These are phyloP conservation scores for Clinocottus analis DNA, from an alignment of 2,113 vertebrate species.

Conservation along the genomic window DNA sequence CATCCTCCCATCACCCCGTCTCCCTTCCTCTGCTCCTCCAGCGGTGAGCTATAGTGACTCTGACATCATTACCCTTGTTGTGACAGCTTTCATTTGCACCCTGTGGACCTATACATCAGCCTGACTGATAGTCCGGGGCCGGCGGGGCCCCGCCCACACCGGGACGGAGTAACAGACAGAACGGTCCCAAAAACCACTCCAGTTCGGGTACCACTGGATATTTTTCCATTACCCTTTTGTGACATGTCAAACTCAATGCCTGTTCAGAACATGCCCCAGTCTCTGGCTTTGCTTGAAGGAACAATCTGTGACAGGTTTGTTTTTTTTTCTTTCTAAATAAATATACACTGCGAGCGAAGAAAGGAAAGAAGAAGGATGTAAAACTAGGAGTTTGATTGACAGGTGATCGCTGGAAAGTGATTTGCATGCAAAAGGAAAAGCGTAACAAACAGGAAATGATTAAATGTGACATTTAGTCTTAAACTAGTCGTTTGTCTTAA, in stretches of 20 bases:
- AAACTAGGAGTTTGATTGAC: constrained; percentile 34
- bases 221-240: constrained; percentile 62
- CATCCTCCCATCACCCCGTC: constrained; percentile 46
- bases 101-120: constrained; percentile 79
- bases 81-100: constrained; percentile 83
- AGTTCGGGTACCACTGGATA: constrained; percentile 47
- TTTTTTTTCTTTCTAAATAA: constrained; percentile 27
- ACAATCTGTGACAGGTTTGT: constrained; percentile 24
- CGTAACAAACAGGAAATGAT: constrained; percentile 35
- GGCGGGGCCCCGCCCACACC: constrained; percentile 61
- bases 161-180: constrained; percentile 70
- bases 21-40: constrained; percentile 55
- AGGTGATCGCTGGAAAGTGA: constrained; percentile 44
- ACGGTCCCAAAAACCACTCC: constrained; percentile 63
- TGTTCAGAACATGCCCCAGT: constrained; percentile 27
- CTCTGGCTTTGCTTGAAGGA: constrained; percentile 29
- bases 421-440: constrained; percentile 5
- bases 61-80: constrained; percentile 86
- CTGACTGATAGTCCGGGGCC: constrained; percentile 77
- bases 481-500: background rate
- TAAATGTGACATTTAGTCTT: constrained; percentile 48
- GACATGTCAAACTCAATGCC: constrained; percentile 54
- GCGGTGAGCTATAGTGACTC: constrained; percentile 74
- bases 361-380: background rate
- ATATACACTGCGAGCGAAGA: constrained; percentile 9